Base-by-base conservation (phyloP, 2,797 vertebrate species). In the Antennarius maculatus region DNA sequence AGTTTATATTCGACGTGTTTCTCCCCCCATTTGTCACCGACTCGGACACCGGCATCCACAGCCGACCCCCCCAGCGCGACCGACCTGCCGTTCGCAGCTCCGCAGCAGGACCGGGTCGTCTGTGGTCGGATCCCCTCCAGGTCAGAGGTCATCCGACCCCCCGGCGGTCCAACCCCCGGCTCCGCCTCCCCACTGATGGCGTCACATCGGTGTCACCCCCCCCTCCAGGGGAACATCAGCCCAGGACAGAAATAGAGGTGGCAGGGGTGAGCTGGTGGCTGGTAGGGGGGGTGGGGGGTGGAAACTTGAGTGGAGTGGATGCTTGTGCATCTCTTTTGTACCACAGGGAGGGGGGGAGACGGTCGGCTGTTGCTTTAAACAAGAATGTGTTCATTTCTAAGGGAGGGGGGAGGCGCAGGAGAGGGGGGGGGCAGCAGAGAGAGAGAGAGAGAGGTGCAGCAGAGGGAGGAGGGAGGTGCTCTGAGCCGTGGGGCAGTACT, bases 401-500 rank as follows among this genome's bases (percentile, higher is more conserved):
- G 76, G 55, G 65, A 71, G 85, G 85, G 83, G 81, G 74, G 77
- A 76, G 64, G 62, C 80, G 23, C 23, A 23, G 31, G 2, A 8
- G 31, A 8, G 31, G 31, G 31, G 47, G 68, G 61, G 63, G 27
- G 69, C 55, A 58, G 48, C 65, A 64, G 66, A 58, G 65, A 54
- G 67, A 14, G 61, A 51, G 70, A 54, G 61, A 57, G 88, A 81
- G 88, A 81, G 85, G 87, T 82, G 86, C 63, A 82, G 76, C 37
- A 74, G 86, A 91, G 87, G 89, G 23, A 23, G 23, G 23, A 23
- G 86, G 90, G 84, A 90, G 85, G 76, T 83, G 88, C 89, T 90
- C 88, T 86, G 86, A 89, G 86, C 86, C 78, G 75, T 86, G 84
- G 90, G 82, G 88, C 89, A 92, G 87, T 92, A 86, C 86, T 91